phyloP scores from a whole-genome alignment of 2,888 invertebrate genomes.

The Pelosia muscerda region DNA sequence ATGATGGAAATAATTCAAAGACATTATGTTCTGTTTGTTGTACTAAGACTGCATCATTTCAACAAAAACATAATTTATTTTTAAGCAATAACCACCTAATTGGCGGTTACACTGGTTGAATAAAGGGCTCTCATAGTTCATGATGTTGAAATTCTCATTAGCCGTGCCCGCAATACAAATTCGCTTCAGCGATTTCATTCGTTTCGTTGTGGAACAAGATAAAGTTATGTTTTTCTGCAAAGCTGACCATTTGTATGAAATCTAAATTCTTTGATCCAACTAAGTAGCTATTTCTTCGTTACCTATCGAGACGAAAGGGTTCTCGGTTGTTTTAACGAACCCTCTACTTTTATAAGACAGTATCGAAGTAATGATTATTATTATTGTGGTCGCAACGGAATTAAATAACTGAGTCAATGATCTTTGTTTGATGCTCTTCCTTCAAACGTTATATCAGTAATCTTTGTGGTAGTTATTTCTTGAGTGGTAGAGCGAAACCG shows the following conservation, averaged over 20 bases:
- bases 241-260: slow-evolving; percentile 62
- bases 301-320: slow-evolving; percentile 15
- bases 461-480: no score
- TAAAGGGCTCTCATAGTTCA: slow-evolving; percentile 71
- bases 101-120: slow-evolving; percentile 58
- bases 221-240: slow-evolving; percentile 65
- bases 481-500: no score
- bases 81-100: slow-evolving; percentile 50
- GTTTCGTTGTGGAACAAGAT: slow-evolving; percentile 58
- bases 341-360: slow-evolving; percentile 20
- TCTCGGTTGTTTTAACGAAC: slow-evolving; percentile 23
- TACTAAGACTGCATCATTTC: neutral
- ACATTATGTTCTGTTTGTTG: neutral
- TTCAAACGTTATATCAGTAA: no score
- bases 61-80: slow-evolving; percentile 30
- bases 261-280: slow-evolving; percentile 33
- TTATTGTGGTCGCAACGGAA: neutral
- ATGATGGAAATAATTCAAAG: neutral
- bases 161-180: slow-evolving; percentile 77
- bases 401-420: neutral
- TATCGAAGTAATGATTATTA: slow-evolving; percentile 23
- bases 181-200: slow-evolving; percentile 76
- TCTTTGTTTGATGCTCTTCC: neutral
- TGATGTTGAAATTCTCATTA: slow-evolving; percentile 77
- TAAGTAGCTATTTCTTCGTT: slow-evolving; percentile 29